A percentile compares a stretch with the other conserved stretches of the same genome.
Conservation (phyloP, 2,797 vertebrate genomes). For the Lutjanus campechanus region DNA sequence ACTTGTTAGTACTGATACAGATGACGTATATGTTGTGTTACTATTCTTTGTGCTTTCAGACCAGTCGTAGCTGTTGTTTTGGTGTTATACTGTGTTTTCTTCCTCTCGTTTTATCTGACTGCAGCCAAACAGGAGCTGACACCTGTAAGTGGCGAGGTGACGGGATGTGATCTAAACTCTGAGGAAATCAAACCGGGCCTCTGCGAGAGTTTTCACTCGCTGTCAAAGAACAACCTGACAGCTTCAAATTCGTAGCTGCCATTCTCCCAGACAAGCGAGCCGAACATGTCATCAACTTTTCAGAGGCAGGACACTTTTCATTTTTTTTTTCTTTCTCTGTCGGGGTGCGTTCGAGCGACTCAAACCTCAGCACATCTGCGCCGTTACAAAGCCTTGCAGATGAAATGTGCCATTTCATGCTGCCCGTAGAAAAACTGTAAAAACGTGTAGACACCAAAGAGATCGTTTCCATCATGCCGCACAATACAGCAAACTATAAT, state of each 20-base stretch:
- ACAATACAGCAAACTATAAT: slow-evolving; percentile 43
- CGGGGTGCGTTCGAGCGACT: slow-evolving; percentile 20
- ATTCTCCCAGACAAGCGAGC: slow-evolving; percentile 49
- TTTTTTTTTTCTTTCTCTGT: slow-evolving; percentile 5
- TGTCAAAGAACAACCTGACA: slow-evolving; percentile 57
- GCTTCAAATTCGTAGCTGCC: slow-evolving; percentile 62
- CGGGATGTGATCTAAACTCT: slow-evolving; percentile 55
- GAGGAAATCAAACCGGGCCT: slow-evolving; percentile 65
- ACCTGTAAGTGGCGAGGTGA: slow-evolving; percentile 52
- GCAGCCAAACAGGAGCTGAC: slow-evolving; percentile 50
- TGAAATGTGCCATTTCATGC: slow-evolving; percentile 61
- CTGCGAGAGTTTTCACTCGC: slow-evolving; percentile 42
- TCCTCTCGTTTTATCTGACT: slow-evolving; percentile 8
- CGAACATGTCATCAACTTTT: slow-evolving; percentile 63
- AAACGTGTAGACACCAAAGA: slow-evolving; percentile 31
- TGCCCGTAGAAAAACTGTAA: slow-evolving; percentile 40
- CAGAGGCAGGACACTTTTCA: slow-evolving; percentile 48
- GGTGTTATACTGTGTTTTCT: background rate
- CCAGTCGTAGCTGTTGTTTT: background rate
- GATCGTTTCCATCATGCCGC: slow-evolving; percentile 30
- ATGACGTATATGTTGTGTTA: background rate
- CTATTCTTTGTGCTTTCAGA: background rate
- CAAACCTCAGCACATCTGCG: slow-evolving; percentile 59
- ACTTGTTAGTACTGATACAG: background rate
- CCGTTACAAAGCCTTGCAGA: slow-evolving; percentile 52